phyloP scores from a whole-genome alignment of 2,113 vertebrate species.

The Camelus bactrianus region DNA sequence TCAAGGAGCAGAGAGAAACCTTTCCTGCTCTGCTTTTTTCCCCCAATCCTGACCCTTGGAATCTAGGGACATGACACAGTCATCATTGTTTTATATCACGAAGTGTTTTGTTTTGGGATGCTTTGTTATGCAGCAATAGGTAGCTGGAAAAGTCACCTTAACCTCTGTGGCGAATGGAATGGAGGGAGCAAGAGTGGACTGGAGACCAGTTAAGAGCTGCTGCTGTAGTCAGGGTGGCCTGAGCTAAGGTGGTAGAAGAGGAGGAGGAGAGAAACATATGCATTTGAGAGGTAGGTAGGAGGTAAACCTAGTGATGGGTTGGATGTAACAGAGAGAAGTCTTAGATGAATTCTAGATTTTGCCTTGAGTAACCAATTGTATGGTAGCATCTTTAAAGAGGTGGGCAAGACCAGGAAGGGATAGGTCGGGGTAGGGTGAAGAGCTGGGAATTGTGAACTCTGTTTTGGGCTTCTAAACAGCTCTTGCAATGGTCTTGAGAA shows the following conservation, averaged over 20 bases:
- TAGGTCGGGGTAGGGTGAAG: not conserved
- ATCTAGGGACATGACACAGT: not conserved
- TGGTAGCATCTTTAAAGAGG: not conserved
- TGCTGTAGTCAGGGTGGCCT: not conserved
- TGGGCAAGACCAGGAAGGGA: not conserved
- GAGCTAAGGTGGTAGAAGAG: not conserved
- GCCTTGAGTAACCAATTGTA: not conserved
- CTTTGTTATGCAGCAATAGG: not conserved
- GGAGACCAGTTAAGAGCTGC: not conserved
- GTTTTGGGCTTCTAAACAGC: not conserved
- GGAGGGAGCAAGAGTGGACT: not conserved
- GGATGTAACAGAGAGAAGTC: not conserved
- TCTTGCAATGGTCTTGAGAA: not conserved
- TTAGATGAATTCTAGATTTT: not conserved
- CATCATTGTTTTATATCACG: not conserved
- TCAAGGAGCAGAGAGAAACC: not conserved
- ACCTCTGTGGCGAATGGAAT: slow-evolving; percentile 9
- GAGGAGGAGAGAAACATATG: not conserved
- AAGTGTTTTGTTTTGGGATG: not conserved
- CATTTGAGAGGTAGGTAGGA: not conserved
- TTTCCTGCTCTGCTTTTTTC: not conserved
- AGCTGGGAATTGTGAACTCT: not conserved
- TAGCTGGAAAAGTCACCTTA: not conserved
- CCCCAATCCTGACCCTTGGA: not conserved
- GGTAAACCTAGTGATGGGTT: not conserved